Evolutionary conservation across 2,797 vertebrate species (phyloP).

Genomic region (Trematomus bernacchii): DNA sequence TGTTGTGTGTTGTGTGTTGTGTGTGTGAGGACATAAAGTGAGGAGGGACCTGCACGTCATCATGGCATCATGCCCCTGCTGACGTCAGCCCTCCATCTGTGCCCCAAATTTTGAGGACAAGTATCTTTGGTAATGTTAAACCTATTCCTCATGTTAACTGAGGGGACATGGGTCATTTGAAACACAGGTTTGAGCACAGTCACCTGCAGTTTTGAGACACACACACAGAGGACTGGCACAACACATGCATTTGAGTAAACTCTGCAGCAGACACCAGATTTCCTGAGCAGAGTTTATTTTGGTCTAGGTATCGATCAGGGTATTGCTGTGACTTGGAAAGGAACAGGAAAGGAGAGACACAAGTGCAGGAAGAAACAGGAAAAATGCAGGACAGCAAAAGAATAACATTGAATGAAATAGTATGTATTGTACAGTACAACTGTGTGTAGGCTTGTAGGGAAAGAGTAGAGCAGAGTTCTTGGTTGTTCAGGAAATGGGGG

Average conservation of each 20-base stretch:
- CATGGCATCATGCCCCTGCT: slow-evolving; percentile 16
- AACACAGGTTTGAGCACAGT: slow-evolving; percentile 15
- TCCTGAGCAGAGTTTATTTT: slow-evolving; percentile 59
- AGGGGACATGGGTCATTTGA: slow-evolving; percentile 37
- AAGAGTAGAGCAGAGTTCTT: slow-evolving; percentile 49
- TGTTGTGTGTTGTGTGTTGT: too few species aligned
- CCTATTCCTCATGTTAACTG: slow-evolving; percentile 14
- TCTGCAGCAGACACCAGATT: slow-evolving; percentile 38
- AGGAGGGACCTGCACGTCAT: slow-evolving; percentile 24
- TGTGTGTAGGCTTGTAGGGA: slow-evolving; percentile 12
- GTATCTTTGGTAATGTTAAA: slow-evolving; percentile 49
- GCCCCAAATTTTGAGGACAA: slow-evolving; percentile 49
- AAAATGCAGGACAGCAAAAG: background rate
- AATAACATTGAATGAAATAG: slow-evolving; percentile 5
- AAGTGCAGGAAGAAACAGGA: slow-evolving; percentile 1
- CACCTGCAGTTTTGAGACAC: slow-evolving; percentile 7
- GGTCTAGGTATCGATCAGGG: slow-evolving; percentile 31
- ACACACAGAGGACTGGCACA: too few species aligned
- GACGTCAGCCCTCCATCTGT: slow-evolving; percentile 69
- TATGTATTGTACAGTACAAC: background rate
- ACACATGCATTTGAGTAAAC: slow-evolving; percentile 14
- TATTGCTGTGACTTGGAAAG: slow-evolving; percentile 55
- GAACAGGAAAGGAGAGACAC: slow-evolving; percentile 21
- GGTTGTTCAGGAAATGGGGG: slow-evolving; percentile 71
- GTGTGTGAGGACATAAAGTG: too few species aligned